These are phyloP conservation scores for human (Homo sapiens) DNA, from an alignment of 2,113 vertebrate species.

Conservation along the genomic window DNA sequence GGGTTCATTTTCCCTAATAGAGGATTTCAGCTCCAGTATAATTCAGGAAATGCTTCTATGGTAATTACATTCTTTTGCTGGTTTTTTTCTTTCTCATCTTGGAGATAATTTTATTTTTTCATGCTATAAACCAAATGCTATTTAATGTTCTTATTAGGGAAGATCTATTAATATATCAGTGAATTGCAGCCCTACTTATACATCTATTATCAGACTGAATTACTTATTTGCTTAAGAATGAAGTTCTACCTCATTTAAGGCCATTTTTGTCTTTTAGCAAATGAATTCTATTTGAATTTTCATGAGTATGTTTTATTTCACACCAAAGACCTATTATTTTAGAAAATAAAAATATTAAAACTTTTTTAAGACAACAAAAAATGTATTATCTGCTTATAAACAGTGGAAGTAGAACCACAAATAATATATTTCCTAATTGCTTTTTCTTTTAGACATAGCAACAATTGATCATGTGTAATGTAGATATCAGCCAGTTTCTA, in stretches of 20 bases:
- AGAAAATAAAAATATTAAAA: conserved; percentile 49
- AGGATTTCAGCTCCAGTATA: conserved; percentile 27
- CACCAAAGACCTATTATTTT: conserved; percentile 52
- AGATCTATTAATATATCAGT: conserved; percentile 51
- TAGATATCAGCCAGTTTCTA: background rate
- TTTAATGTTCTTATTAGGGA: conserved; percentile 54
- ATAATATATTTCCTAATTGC: conserved; percentile 29
- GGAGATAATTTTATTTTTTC: conserved; percentile 43
- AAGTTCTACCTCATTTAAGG: conserved; percentile 68
- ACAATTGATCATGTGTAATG: background rate
- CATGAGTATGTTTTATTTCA: conserved; percentile 58
- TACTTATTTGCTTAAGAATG: conserved; percentile 59
- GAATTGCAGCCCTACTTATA: conserved; percentile 37
- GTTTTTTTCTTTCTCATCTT: conserved; percentile 39
- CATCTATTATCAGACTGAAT: conserved; percentile 49
- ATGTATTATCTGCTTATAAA: conserved; percentile 31
- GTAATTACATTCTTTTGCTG: conserved; percentile 35
- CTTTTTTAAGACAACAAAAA: conserved; percentile 4
- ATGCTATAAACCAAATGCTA: conserved; percentile 30
- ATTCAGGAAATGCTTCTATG: conserved; percentile 9
- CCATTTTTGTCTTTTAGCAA: conserved; percentile 61
- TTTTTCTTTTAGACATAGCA: conserved; percentile 26
- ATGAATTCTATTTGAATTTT: conserved; percentile 65
- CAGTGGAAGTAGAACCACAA: conserved; percentile 11
- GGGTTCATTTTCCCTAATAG: conserved; percentile 29